Base-by-base conservation (phyloP, 2,888 invertebrate genomes). In the Parnassius mnemosyne region DNA sequence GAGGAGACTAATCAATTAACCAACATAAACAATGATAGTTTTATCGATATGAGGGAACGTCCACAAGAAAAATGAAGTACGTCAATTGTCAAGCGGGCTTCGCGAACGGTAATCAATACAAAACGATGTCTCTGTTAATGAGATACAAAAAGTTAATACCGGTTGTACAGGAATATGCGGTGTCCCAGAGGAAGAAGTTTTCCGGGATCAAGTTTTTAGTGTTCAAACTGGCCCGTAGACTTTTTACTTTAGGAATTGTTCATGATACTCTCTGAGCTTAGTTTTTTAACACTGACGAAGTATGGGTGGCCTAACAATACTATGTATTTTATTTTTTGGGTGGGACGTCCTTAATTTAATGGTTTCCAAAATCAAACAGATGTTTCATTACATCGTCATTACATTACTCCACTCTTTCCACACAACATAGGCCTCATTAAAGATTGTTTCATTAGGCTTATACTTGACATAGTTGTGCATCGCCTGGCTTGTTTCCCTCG, bases 181-280 rank as follows among this genome's bases (percentile, higher is more conserved):
- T 13, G 13, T 10, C 34, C 42, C 25, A 34, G 10, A n/a, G 41
- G 16, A 55, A 63, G 59, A 63, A 51, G 34, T 41, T 59, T 59
- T 63, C 58, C 63, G 58, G 63, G 54, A 55, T 3, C 59, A 12
- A 55, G 53, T 62, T 62, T 62, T 62, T 62, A 2, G 10, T 42
- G n/a, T n/a, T 13, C 5, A 47, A 12, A 42, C 12, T 41, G 13
- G 49, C 42, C 13, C 13, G 20, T 50, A n/a, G 10, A 10, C 12
- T 43, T 61, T 52, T 47, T 42, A 2, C 13, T 3, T 46, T 3
- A 43, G 1, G 46, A 47, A 61, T 41, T 3, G 34, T 47, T 47
- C 46, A 52, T 10, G 58, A 16, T 53, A 44, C 51, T 51, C 11
- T 51, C 25, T 10, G 34, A 51, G 34, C 11, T 51, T 3, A 3